Evolutionary conservation across 2,113 vertebrate species (phyloP).

Genomic region (Climacteris rufus): DNA sequence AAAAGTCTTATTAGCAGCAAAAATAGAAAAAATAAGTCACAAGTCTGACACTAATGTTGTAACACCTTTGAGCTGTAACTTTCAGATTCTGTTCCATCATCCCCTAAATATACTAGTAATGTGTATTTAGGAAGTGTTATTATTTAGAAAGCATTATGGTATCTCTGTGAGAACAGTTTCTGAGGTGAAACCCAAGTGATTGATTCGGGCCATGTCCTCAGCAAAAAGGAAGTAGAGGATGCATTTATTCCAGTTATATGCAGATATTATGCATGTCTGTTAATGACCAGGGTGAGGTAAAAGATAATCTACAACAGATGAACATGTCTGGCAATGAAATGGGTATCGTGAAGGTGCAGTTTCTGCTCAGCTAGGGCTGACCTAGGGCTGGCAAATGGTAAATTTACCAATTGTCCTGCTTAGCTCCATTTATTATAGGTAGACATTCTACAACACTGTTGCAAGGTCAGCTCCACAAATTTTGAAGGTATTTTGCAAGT

Average conservation of each 20-base stretch:
- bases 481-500: not conserved
- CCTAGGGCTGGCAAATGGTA: not conserved
- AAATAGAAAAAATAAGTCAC: not conserved
- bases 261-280: not conserved
- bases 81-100: not conserved
- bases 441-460: not conserved
- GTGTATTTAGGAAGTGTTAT: not conserved
- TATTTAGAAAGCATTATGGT: not conserved
- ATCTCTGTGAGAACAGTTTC: not conserved
- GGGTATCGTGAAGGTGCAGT: not conserved
- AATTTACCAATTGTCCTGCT: not conserved
- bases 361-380: not conserved
- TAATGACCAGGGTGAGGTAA: not conserved
- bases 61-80: not conserved
- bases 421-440: not conserved
- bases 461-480: not conserved
- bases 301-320: not conserved
- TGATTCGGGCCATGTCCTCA: not conserved
- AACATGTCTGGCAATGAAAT: not conserved
- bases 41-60: not conserved
- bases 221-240: not conserved
- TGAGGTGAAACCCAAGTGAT: not conserved
- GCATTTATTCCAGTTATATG: not conserved
- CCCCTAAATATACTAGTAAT: not conserved
- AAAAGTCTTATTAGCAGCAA: not conserved